A percentile compares a stretch with the other conserved stretches of the same genome.
Conservation (phyloP, 2,888 invertebrate genomes). For the Megaustenia siamemsis region DNA sequence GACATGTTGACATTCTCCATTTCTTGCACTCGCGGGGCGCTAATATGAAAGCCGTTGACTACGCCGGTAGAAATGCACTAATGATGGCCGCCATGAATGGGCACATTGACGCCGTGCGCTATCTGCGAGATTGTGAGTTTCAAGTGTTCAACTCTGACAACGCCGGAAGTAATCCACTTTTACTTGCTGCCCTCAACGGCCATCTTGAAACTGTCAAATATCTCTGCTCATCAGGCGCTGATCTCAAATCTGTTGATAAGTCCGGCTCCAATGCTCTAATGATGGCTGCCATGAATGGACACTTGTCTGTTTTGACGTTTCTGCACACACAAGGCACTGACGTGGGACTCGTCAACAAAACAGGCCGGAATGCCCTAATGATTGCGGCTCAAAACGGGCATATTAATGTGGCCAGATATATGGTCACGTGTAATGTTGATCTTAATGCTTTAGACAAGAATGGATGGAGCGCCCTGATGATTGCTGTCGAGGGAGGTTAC, state of each 20-base stretch:
- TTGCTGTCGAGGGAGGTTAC: not conserved
- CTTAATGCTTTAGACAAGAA: not conserved
- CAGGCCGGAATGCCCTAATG: not conserved
- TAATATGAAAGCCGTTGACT: not conserved
- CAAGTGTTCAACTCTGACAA: not conserved
- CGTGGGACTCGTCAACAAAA: not conserved
- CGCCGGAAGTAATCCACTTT: not conserved
- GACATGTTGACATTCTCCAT: constrained; percentile 9
- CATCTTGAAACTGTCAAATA: not conserved
- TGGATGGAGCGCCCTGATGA: not conserved
- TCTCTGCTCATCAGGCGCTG: not conserved
- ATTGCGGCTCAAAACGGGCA: not conserved
- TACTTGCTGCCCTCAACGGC: constrained; percentile 12
- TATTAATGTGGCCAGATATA: not conserved
- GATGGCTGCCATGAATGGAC: constrained; percentile 18
- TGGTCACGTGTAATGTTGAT: not conserved
- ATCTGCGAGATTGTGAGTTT: not conserved
- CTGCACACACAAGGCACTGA: not conserved
- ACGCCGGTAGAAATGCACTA: not conserved
- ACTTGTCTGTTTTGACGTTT: not conserved
- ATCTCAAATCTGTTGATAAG: not conserved
- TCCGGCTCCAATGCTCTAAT: not conserved
- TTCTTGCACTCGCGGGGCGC: not conserved
- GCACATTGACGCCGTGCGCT: not conserved
- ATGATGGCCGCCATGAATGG: constrained; percentile 21